Base-by-base conservation (phyloP, 2,888 invertebrate species). In the Parnassius glacialis region DNA sequence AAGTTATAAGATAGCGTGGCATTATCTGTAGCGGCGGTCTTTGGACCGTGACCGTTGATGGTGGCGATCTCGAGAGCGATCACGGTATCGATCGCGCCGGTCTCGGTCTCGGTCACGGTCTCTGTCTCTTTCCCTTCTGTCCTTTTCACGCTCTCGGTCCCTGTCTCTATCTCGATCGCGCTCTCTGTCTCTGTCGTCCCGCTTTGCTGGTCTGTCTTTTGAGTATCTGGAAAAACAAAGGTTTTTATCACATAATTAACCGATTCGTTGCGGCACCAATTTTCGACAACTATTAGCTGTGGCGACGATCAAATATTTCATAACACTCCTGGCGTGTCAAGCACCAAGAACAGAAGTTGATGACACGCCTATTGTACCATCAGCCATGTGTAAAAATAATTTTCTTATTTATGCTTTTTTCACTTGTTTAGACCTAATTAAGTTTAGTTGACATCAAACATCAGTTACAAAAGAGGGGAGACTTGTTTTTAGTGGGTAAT, bases 11-110 rank as follows among this genome's bases (percentile, higher is more conserved):
- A 41, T 64, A 65, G 73, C 67, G 68, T 73, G 69, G 67, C 73
- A 85, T 81, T 89, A 91, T 90, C 85, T 90, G 68, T 82, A 73
- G 69, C 89, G 88, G 58, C 90, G 87, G 59, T 90, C 90, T 42
- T 68, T 63, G 10, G 65, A 61, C 43, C 67, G 55, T 65, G 65
- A 63, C 51, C 71, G 67, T 12, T 72, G 73, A 20, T 70, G 70
- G 51, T 68, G 64, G n/a, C 72, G 66, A 43, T 75, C 74, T 9
- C 74, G 64, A 5, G 62, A 62, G 2, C 69, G 69, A 20, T 76
- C 73, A n/a, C 74, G 70, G 60, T 77, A 70, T 10, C 69, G 70
- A 61, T 61, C 74, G n/a, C 71, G 72, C 11, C 80, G 72, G 59
- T 78, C 73, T 52, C 76, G 74, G 16, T 76, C 74, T 2, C 73